phyloP scores from a whole-genome alignment of 1,140 invertebrate genomes.

The Penaeus indicus region DNA sequence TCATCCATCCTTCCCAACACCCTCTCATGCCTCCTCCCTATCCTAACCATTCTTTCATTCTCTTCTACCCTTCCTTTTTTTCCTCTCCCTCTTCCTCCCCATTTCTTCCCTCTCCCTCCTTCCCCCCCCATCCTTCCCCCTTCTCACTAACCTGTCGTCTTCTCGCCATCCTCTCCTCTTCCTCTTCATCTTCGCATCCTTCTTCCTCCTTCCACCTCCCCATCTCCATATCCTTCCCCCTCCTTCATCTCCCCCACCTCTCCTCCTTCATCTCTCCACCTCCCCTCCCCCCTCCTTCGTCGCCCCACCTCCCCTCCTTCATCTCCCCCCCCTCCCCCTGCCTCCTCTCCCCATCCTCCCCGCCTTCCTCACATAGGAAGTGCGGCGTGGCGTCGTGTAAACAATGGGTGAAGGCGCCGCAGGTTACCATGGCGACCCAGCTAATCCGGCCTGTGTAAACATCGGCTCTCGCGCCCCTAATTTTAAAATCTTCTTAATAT shows the following conservation, averaged over 20 bases:
- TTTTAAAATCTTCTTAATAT: constrained; percentile 65
- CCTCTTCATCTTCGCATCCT: not conserved
- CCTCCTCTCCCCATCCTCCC: not conserved
- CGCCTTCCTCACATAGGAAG: constrained; percentile 45
- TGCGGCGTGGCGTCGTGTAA: constrained; percentile 50
- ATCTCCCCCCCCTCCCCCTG: not conserved
- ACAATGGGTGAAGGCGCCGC: constrained; percentile 41
- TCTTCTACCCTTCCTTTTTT: not conserved
- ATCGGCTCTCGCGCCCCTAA: constrained; percentile 42
- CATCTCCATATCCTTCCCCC: not conserved
- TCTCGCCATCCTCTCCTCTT: not conserved
- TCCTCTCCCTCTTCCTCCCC: constrained; percentile 2
- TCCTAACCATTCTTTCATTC: too few relatives aligned
- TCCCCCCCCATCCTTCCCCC: not conserved
- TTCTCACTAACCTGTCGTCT: not conserved
- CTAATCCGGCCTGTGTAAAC: constrained; percentile 62
- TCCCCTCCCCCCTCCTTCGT: not conserved
- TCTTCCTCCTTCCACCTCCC: not conserved
- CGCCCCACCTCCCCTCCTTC: not conserved
- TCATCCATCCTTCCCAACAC: too few relatives aligned
- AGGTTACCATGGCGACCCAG: constrained; percentile 55
- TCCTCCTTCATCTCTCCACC: not conserved
- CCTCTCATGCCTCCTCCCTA: too few relatives aligned
- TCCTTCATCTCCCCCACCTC: not conserved
- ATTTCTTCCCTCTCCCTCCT: not conserved